Base-by-base conservation (phyloP, 1,140 invertebrate genomes). In the Proctacanthus coquilletti region DNA sequence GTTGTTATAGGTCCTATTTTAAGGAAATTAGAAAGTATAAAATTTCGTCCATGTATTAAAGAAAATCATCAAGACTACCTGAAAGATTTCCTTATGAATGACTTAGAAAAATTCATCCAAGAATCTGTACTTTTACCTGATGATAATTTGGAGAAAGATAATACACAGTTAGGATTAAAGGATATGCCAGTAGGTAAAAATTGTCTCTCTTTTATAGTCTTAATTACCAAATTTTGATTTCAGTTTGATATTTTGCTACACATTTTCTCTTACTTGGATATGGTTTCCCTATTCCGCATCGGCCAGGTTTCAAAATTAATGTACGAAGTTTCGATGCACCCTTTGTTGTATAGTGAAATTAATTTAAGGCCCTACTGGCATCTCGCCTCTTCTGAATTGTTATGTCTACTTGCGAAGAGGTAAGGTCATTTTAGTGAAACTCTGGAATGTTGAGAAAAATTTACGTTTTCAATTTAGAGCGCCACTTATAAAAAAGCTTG, bases 261-360 rank as follows among this genome's bases (percentile, higher is more conserved):
- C 46, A 65, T 70, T 21, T 60, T 69, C 27, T 62, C 63, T 42
- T 81, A 79, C 54, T 62, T 91, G 42, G 85, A 89, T 56, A 65
- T 89, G 31, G 70, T 70, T 47, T 84, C 84, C 1, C 52, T 93
- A 2, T 79, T 75, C 51, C 63, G 69, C 25, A 75, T 81, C 52
- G 74, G 82, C 6, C 72, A 75, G 56, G 77, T 86, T 0, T 86
- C 78, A 48, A 74, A 69, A 40, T 69, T 75, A 42, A 82, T 89
- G 47, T 69, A 77, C 47, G 65, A 74, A 35, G 71, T 84, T 32
- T 77, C 83, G 9, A 71, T 67, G 25, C 84, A 92, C 57, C 67
- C 75, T 21, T 58, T 80, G 13, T 67, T 89, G 0, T 91, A 85
- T 48, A 75, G 72, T 41, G 74, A 76, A 51, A 61, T 93, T 4